phyloP scores from a whole-genome alignment of 2,797 vertebrate genomes.

The Luscinia luscinia region DNA sequence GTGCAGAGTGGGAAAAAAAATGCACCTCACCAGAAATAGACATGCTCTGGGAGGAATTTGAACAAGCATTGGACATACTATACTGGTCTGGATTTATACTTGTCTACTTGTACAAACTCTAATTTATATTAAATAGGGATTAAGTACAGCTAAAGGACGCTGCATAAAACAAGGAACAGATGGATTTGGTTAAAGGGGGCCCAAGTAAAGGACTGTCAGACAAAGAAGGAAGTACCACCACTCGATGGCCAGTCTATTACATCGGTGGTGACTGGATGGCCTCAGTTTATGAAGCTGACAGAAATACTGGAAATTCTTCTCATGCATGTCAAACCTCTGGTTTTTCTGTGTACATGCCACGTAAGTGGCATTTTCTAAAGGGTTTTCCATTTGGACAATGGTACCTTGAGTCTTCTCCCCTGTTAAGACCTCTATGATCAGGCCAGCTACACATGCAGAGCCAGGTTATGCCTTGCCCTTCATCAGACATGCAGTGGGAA shows the following conservation, averaged over 20 bases:
- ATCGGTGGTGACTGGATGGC: not conserved
- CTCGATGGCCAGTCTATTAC: not conserved
- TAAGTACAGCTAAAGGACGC: not conserved
- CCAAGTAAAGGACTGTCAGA: not conserved
- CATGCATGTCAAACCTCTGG: not conserved
- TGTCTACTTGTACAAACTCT: not conserved
- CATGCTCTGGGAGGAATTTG: not conserved
- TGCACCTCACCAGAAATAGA: not conserved
- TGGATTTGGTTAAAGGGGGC: not conserved
- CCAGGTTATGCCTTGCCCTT: not conserved
- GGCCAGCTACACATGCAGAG: not conserved
- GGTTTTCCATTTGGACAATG: not conserved
- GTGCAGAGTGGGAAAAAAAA: not conserved
- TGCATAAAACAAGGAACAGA: not conserved
- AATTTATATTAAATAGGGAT: not conserved
- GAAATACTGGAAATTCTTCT: fast-evolving
- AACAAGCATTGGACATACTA: not conserved
- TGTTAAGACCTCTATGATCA: not conserved
- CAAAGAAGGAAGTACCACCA: not conserved
- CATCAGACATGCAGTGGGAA: not conserved
- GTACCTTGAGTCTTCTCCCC: not conserved
- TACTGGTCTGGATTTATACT: not conserved
- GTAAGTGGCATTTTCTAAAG: not conserved
- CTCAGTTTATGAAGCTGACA: not conserved
- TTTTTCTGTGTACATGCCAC: not conserved